Base-by-base conservation (phyloP, 2,888 invertebrate species). In the Shargacucullia verbasci region DNA sequence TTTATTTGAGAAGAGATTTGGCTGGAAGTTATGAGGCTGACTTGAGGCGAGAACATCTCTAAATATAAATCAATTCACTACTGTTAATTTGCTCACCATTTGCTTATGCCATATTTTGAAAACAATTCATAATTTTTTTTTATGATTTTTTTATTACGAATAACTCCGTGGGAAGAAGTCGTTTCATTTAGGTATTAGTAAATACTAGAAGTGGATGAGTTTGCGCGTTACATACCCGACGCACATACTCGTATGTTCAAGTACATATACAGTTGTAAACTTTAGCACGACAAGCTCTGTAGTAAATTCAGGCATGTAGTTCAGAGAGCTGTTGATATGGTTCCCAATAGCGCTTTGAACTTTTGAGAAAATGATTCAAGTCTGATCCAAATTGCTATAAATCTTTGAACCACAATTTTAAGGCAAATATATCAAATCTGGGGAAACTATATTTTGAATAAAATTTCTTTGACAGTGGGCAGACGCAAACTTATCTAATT, bases 401-500 rank as follows among this genome's bases (percentile, higher is more conserved):
- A 20, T 20, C 4, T 3, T 2, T 20, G 20, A 20, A 4, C 20
- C 2, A 20, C 54, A 60, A 46, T 35, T 61, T 11, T 12, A 31
- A 25, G 20, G 44, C 48, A 44, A 57, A 45, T 49, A 40, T 63
- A 65, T 65, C 12, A 34, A 41, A 57, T 57, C 41, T 31, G 4
- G 37, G 15, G 14, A 34, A 45, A 45, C 49, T 35, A n/a, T 49
- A 45, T 55, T 25, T 13, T 35, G 31, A 40, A 40, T 10, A 41
- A 40, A 10, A 37, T 31, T 15, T 41, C 14, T 34, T 6, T 41
- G 45, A 50, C 37, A 46, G 45, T 34, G 57, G 57, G 35, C 34
- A 59, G 37, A 29, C 33, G 7, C 8, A 25, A 50, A 67, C 46
- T 67, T 67, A 46, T 50, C 34, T 63, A 46, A 66, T 63, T 47